Evolutionary conservation across 2,888 invertebrate species (phyloP), one percentile per base, ranked within the genome.

Genomic region (Gryllus longicercus): DNA sequence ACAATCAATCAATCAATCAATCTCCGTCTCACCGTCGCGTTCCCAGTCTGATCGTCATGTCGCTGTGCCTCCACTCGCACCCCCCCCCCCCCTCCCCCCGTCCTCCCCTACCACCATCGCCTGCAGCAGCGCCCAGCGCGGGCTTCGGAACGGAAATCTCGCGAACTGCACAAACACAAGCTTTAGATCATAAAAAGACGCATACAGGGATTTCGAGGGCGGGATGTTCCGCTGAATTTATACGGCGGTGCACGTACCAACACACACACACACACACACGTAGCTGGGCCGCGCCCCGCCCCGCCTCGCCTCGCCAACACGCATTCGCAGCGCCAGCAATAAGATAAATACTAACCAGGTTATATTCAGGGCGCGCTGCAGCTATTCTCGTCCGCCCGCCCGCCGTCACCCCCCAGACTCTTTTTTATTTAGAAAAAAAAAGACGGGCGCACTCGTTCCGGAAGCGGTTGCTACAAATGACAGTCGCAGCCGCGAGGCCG

Each of bases 301-400:
- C 2, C 63, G 14, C 63, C 16, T 63, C 4, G 16, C 63, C 63
- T 63, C n/a, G 14, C 63, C 63, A n/a, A n/a, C 63, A n/a, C 63
- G n/a, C 63, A 63, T 63, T 63, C 63, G n/a, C 63, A n/a, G 63
- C 63, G 16, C 63, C 14, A 63, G 63, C 63, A 63, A 63, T 63
- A 63, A 63, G 63, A 63, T 63, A 63, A 63, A 63, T 63, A 63
- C 63, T 63, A 63, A 63, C 63, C 63, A 63, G 63, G 63, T 63
- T 63, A 63, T 63, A 63, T 63, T 18, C 63, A 63, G 63, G n/a
- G 63, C 63, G 16, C 14, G 63, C n/a, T 14, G 63, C 63, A n/a
- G 63, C 63, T 18, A 63, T 63, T 63, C 63, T n/a, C 14, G 63
- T n/a, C 14, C 12, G 16, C 51, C 63, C 14, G n/a, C 63, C 63